These are phyloP conservation scores for Tursiops truncatus DNA, from an alignment of 2,113 vertebrate genomes.

Conservation along the genomic window DNA sequence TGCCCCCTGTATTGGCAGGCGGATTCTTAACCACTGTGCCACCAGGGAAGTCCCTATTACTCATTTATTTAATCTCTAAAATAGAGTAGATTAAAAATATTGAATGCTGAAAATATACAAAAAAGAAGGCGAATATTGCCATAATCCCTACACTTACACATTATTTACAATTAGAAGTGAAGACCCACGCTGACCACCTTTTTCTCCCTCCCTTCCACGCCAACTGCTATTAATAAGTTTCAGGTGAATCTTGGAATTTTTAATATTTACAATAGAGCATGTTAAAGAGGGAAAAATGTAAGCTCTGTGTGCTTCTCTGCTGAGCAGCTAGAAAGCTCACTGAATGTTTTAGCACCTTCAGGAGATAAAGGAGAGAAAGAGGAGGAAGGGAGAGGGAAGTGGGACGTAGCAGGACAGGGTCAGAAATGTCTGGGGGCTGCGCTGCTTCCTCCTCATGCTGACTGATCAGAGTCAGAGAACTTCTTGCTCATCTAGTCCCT, in stretches of 20 bases:
- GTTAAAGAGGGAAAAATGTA: neutral
- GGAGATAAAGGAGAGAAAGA: neutral
- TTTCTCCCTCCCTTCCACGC: too few species aligned
- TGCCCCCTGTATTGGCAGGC: too few species aligned
- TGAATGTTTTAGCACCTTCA: neutral
- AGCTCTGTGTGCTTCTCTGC: neutral
- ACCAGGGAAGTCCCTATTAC: neutral
- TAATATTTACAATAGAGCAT: neutral
- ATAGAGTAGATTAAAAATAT: conserved; percentile 3
- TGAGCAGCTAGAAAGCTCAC: neutral
- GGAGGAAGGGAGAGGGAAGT: neutral
- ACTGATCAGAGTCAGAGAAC: neutral
- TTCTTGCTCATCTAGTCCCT: fast-evolving
- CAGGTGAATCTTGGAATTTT: neutral
- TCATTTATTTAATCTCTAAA: conserved; percentile 29
- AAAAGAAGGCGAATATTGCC: neutral
- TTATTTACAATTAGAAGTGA: neutral
- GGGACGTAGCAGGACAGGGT: too few species aligned
- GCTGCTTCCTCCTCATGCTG: neutral
- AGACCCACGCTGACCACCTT: neutral
- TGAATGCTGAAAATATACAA: neutral
- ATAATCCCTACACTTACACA: neutral
- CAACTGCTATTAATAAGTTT: neutral
- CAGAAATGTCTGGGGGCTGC: neutral
- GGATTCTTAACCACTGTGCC: too few species aligned